Evolutionary conservation across 2,888 invertebrate genomes (phyloP).

Genomic region (Dyspetes luteomarginatus): DNA sequence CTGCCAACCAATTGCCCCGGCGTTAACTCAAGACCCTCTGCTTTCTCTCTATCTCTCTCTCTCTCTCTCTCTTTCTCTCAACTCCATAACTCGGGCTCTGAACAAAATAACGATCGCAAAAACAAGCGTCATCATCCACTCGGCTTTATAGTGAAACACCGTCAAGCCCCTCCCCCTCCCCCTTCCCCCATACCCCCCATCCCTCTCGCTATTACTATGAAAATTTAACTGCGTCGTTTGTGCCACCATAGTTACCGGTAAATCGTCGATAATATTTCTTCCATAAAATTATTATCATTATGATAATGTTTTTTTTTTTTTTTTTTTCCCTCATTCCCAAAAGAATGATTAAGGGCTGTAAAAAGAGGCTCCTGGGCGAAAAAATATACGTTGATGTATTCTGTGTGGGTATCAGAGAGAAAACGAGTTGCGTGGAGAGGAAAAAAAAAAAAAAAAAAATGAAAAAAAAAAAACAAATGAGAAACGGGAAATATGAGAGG

Average conservation of each 20-base stretch:
- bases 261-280: background rate
- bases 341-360: background rate
- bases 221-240: background rate
- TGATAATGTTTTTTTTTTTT: background rate
- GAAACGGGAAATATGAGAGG: conserved; percentile 15
- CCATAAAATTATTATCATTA: background rate
- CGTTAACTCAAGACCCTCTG: conserved; percentile 22
- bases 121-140: conserved; percentile 27
- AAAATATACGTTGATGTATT: too few species aligned
- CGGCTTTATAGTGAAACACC: background rate
- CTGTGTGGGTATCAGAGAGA: too few species aligned
- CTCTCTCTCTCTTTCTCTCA: background rate
- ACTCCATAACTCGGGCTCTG: conserved; percentile 6
- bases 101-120: conserved; percentile 45
- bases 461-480: background rate
- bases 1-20: conserved; percentile 33
- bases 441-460: background rate
- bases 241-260: background rate
- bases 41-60: background rate
- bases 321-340: background rate
- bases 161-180: background rate
- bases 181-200: too few species aligned
- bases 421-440: background rate
- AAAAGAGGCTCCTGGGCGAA: background rate
- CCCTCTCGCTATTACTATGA: background rate